Evolutionary conservation across 1,140 invertebrate genomes (phyloP).

Genomic region (Dendroctonus ponderosae): DNA sequence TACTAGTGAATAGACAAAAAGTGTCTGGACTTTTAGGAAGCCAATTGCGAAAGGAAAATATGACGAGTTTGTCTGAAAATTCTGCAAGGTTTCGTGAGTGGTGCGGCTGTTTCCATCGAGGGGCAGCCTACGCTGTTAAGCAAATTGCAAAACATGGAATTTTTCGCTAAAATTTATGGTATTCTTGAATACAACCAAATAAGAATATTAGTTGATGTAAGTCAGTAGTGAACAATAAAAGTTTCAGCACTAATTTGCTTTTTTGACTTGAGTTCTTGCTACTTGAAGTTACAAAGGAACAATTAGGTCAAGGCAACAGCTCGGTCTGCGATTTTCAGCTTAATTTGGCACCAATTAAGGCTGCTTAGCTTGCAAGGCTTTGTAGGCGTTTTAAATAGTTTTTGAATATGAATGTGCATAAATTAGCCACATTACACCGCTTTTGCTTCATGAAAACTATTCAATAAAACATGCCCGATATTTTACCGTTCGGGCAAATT

Average conservation of each 20-base stretch:
- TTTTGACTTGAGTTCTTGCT: constrained; percentile 6
- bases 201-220: constrained; percentile 28
- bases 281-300: background rate
- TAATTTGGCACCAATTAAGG: constrained; percentile 14
- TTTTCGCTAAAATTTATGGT: constrained; percentile 23
- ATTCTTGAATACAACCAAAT: constrained; percentile 21
- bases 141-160: constrained; percentile 14
- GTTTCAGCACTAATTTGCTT: constrained; percentile 1
- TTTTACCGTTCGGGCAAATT: too few relatives aligned
- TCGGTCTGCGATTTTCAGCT: constrained; percentile 7
- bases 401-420: background rate
- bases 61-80: constrained; percentile 7
- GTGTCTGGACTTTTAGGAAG: constrained; percentile 2
- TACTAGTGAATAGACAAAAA: constrained; percentile 23
- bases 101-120: constrained; percentile 9
- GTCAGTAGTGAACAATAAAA: constrained; percentile 16
- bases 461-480: too few relatives aligned
- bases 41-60: constrained; percentile 10
- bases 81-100: constrained; percentile 14
- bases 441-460: too few relatives aligned
- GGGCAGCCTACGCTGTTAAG: constrained; percentile 4
- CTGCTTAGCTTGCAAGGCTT: constrained; percentile 29
- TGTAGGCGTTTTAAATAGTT: constrained; percentile 5
- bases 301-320: constrained; percentile 17
- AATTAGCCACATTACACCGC: background rate